Evolutionary conservation across 2,888 invertebrate species (phyloP).

Genomic region (Lithophane semibrunnea): DNA sequence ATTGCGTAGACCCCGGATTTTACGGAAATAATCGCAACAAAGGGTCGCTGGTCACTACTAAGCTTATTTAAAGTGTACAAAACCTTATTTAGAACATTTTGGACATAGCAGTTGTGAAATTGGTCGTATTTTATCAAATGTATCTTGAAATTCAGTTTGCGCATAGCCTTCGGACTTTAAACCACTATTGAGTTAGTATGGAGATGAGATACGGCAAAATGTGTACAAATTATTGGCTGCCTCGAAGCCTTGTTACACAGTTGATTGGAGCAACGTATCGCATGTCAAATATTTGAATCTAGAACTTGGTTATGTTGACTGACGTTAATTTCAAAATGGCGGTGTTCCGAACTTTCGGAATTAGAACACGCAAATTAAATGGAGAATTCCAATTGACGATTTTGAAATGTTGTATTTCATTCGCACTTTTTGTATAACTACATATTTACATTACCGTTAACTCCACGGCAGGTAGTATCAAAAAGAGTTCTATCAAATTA

Average conservation of each 20-base stretch:
- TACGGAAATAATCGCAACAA: slow-evolving; percentile 44
- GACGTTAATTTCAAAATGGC: slow-evolving; percentile 52
- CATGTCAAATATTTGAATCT: slow-evolving; percentile 54
- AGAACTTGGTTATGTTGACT: slow-evolving; percentile 43
- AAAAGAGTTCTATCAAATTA: slow-evolving; percentile 31
- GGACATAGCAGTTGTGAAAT: background rate
- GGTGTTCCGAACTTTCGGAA: slow-evolving; percentile 24
- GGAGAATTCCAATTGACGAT: background rate
- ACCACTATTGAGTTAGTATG: slow-evolving; percentile 47
- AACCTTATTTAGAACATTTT: slow-evolving; percentile 36
- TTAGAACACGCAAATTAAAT: slow-evolving; percentile 28
- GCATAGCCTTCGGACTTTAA: slow-evolving; percentile 19
- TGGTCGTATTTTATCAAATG: slow-evolving; percentile 25
- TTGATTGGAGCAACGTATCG: slow-evolving; percentile 44
- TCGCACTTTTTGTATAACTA: background rate
- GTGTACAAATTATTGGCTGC: slow-evolving; percentile 41
- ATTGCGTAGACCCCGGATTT: slow-evolving; percentile 32
- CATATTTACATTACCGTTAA: background rate
- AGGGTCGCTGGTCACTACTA: slow-evolving; percentile 31
- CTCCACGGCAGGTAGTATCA: background rate
- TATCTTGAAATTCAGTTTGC: slow-evolving; percentile 29
- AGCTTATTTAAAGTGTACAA: slow-evolving; percentile 48
- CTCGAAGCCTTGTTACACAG: slow-evolving; percentile 37
- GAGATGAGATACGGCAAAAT: slow-evolving; percentile 42
- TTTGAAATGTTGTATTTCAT: slow-evolving; percentile 4